phyloP scores from a whole-genome alignment of 2,888 invertebrate genomes.

The Drosophila pullipes region DNA sequence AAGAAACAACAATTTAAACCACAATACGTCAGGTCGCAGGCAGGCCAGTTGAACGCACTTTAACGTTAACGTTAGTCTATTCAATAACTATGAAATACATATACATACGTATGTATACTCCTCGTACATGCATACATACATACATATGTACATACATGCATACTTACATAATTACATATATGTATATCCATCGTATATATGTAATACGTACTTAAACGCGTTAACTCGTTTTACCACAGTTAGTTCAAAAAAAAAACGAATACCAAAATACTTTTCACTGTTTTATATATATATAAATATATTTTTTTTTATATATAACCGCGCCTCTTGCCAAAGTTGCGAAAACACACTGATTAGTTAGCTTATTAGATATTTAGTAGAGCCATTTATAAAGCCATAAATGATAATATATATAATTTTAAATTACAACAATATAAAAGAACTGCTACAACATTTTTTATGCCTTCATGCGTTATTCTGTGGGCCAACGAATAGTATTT shows the following conservation, averaged over 20 bases:
- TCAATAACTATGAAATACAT: constrained; percentile 13
- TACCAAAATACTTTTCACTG: neutral
- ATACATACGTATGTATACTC: constrained; percentile 1
- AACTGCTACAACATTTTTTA: constrained; percentile 16
- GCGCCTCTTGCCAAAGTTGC: constrained; percentile 19
- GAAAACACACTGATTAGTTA: constrained; percentile 27
- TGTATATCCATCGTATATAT: constrained; percentile 19
- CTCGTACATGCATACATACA: neutral
- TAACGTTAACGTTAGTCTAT: constrained; percentile 24
- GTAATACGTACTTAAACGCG: constrained; percentile 8
- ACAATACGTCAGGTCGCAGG: constrained; percentile 44
- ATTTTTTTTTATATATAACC: neutral
- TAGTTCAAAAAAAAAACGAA: constrained; percentile 5
- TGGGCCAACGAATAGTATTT: neutral
- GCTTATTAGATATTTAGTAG: constrained; percentile 41
- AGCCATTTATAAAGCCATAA: constrained; percentile 27
- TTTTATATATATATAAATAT: neutral
- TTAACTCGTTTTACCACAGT: constrained; percentile 9
- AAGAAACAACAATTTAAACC: constrained; percentile 22
- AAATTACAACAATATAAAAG: constrained; percentile 23
- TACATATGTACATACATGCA: constrained; percentile 7
- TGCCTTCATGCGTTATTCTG: constrained; percentile 66
- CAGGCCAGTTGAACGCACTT: constrained; percentile 37
- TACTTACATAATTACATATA: constrained; percentile 22
- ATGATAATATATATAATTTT: constrained; percentile 35